Evolutionary conservation across 2,113 vertebrate genomes (phyloP), one percentile per base, ranked within the genome.

Genomic region (Hucho hucho): DNA sequence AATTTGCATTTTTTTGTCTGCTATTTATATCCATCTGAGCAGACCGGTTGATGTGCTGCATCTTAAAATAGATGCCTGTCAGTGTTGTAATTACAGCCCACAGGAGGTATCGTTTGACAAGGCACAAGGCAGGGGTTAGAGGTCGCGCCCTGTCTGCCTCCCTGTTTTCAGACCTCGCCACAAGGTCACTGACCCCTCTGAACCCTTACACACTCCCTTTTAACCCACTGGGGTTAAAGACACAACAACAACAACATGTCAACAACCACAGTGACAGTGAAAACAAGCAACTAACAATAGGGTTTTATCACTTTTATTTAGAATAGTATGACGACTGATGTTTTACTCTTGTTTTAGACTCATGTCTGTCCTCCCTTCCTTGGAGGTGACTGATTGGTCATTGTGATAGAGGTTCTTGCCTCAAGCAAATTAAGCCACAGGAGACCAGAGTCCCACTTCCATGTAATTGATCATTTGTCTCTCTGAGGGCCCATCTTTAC

Each of bases 91-190:
- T 85, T 88, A 83, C 82, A 78, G 76, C 78, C 79, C 82, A 82
- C 84, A 86, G 85, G 81, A 85, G 87, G 84, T 79, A 87, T 86
- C 83, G 81, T 85, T 88, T 88, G 87, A 88, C 87, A 88, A 84
- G 87, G 87, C 84, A 88, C 87, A 88, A 88, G 87, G 75, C 83
- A 78, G 72, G 76, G 85, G 79, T 85, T 75, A 84, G 75, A 85
- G 84, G 87, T 87, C 75, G 67, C 25, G 79, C 79, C 80, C 87
- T 79, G 84, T 88, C 87, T 86, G 87, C 83, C 84, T 84, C 81
- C 74, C 43, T 83, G 76, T 75, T 81, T 82, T 78, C 83, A 81
- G 78, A 88, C 83, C 80, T 65, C 63, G 72, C 74, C 72, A 69
- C 56, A 4, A 80, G 73, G 76, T 78, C 82, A 78, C 79, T 79